Evolutionary conservation across 2,113 vertebrate species (phyloP).

Genomic region (Tringa solitaria): DNA sequence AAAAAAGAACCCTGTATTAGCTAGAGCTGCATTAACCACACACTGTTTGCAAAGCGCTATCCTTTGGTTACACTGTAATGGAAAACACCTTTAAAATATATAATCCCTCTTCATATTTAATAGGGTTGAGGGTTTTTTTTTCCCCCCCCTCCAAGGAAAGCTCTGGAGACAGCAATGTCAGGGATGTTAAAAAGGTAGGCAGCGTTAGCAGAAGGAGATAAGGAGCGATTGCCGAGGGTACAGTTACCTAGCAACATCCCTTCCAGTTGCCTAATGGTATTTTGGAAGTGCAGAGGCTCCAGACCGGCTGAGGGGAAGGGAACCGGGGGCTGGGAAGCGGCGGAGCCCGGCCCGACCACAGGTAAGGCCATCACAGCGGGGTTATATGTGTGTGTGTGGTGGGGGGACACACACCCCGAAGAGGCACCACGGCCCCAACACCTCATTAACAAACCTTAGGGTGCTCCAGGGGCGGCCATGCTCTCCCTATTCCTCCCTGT

Average conservation of each 20-base stretch:
- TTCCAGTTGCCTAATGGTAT: background rate
- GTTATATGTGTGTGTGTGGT: accelerated
- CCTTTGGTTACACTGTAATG: background rate
- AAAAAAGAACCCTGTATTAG: background rate
- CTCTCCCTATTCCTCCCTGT: background rate
- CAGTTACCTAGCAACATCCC: constrained; percentile 51
- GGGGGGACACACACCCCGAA: background rate
- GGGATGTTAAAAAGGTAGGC: background rate
- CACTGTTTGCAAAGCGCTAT: background rate
- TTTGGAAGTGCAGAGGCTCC: constrained; percentile 5
- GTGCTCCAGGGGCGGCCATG: accelerated
- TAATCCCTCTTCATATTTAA: background rate
- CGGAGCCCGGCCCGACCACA: background rate
- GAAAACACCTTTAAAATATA: background rate
- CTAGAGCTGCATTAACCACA: background rate
- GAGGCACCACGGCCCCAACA: background rate
- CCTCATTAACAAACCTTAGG: accelerated
- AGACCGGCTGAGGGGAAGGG: background rate
- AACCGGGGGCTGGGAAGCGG: background rate
- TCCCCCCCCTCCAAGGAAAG: background rate
- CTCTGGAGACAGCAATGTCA: background rate
- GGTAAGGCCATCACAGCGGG: background rate
- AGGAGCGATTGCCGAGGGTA: background rate
- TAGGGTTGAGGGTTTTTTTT: background rate
- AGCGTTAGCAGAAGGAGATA: background rate